phyloP scores from a whole-genome alignment of 2,888 invertebrate genomes.

The Drosophila anomelani region DNA sequence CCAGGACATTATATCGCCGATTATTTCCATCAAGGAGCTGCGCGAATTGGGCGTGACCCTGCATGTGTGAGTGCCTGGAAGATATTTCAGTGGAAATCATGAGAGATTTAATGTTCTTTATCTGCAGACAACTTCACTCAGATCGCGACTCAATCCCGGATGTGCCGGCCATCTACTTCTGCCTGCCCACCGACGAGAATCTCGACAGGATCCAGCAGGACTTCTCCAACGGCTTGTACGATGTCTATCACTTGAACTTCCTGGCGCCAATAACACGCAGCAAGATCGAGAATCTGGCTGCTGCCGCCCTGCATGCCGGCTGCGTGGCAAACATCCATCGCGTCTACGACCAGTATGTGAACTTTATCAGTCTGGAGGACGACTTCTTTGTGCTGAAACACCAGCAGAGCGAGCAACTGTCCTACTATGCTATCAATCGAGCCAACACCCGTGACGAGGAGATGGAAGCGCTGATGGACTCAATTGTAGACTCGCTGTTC shows the following conservation, averaged over 20 bases:
- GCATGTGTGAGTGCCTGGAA: constrained; percentile 91
- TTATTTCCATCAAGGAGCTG: constrained; percentile 97
- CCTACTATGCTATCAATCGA: constrained; percentile 97
- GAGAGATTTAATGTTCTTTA: background rate
- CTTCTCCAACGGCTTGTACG: constrained; percentile 94
- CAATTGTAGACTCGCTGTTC: constrained; percentile 97
- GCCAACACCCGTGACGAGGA: constrained; percentile 97
- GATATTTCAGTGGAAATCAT: background rate
- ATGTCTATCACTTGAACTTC: constrained; percentile 97
- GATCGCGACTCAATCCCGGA: constrained; percentile 97
- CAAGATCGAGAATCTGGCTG: constrained; percentile 97
- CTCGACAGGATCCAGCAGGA: constrained; percentile 96
- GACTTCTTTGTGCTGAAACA: constrained; percentile 97
- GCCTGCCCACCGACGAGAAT: constrained; percentile 98
- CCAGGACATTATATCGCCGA: constrained; percentile 98
- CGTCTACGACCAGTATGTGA: constrained; percentile 99
- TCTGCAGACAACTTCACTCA: constrained; percentile 91
- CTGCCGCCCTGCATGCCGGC: constrained; percentile 95
- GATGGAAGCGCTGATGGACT: constrained; percentile 97
- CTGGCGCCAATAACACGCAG: constrained; percentile 97
- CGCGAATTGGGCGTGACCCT: constrained; percentile 98
- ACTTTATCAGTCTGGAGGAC: constrained; percentile 99
- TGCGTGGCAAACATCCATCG: constrained; percentile 97
- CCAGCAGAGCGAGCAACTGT: constrained; percentile 95
- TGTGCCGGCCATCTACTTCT: constrained; percentile 99